Conservation (phyloP, 1,140 invertebrate genomes). For the Gonioctena quinquepunctata region DNA sequence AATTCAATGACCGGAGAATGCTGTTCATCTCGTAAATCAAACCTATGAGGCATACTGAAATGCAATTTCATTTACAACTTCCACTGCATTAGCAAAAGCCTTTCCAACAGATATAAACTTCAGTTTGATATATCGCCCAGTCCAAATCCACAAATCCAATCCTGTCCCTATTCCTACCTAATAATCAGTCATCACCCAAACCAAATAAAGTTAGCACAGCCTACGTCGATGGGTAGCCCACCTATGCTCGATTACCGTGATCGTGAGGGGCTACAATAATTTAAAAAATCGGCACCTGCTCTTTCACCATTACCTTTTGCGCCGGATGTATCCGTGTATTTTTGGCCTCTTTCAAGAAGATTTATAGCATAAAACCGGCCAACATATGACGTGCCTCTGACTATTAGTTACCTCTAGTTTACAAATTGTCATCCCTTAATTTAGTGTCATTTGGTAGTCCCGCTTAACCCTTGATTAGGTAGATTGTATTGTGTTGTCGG, state of each 20-base stretch:
- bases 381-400: slow-evolving; percentile 5
- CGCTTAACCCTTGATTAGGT: slow-evolving; percentile 6
- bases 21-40: no score
- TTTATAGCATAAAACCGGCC: slow-evolving; percentile 1
- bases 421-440: slow-evolving; percentile 23
- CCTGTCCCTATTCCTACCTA: neutral
- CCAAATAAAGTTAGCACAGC: slow-evolving; percentile 34
- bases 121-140: no score
- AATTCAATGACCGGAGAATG: no score
- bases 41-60: no score
- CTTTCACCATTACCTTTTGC: neutral
- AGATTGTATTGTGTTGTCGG: neutral
- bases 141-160: no score
- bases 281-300: slow-evolving; percentile 38
- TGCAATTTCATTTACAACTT: no score
- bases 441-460: slow-evolving; percentile 21
- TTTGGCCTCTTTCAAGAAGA: slow-evolving; percentile 11
- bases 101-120: no score
- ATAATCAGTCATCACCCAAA: neutral
- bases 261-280: slow-evolving; percentile 38
- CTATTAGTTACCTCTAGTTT: slow-evolving; percentile 12
- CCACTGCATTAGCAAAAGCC: no score
- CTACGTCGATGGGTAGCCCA: slow-evolving; percentile 28
- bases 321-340: slow-evolving; percentile 22
- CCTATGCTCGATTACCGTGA: slow-evolving; percentile 30